A percentile compares a stretch with the other conserved stretches of the same genome.
Conservation (phyloP, 2,888 invertebrate species). For the Aethes cnicana region DNA sequence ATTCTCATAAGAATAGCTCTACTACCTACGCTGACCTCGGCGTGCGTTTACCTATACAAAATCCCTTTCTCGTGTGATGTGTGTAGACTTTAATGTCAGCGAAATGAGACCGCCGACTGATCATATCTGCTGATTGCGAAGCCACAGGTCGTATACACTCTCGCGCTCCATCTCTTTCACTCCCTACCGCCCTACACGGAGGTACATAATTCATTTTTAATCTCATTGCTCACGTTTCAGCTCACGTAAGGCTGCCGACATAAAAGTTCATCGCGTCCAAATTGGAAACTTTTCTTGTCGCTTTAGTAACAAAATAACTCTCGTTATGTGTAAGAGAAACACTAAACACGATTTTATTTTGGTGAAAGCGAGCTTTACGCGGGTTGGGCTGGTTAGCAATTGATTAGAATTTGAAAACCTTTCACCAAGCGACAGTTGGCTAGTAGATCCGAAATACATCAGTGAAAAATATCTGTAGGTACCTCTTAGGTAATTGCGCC, state of each 20-base stretch:
- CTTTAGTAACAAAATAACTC: constrained; percentile 40
- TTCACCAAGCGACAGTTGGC: too few species aligned
- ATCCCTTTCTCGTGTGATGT: constrained; percentile 12
- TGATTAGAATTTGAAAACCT: constrained; percentile 14
- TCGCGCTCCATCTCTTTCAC: constrained; percentile 40
- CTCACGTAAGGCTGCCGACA: constrained; percentile 75
- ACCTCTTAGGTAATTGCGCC: too few species aligned
- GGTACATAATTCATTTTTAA: constrained; percentile 77
- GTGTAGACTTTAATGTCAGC: constrained; percentile 30
- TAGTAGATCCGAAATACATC: too few species aligned
- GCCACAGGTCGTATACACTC: constrained; percentile 36
- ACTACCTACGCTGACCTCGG: too few species aligned
- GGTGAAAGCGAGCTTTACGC: constrained; percentile 8
- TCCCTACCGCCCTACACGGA: constrained; percentile 57
- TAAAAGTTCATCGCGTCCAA: constrained; percentile 74
- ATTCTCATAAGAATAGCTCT: too few species aligned
- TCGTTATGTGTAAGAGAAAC: constrained; percentile 25
- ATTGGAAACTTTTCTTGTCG: constrained; percentile 69
- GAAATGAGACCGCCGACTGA: constrained; percentile 29
- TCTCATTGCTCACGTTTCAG: constrained; percentile 75
- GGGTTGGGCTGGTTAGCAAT: background rate
- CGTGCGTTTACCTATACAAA: background rate
- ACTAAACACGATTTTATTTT: constrained; percentile 26
- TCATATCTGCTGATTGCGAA: constrained; percentile 37
- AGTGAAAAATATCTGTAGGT: too few species aligned